Evolutionary conservation across 2,797 vertebrate species (phyloP), one percentile per base, ranked within the genome.

Genomic region (Apogon hyalosoma): DNA sequence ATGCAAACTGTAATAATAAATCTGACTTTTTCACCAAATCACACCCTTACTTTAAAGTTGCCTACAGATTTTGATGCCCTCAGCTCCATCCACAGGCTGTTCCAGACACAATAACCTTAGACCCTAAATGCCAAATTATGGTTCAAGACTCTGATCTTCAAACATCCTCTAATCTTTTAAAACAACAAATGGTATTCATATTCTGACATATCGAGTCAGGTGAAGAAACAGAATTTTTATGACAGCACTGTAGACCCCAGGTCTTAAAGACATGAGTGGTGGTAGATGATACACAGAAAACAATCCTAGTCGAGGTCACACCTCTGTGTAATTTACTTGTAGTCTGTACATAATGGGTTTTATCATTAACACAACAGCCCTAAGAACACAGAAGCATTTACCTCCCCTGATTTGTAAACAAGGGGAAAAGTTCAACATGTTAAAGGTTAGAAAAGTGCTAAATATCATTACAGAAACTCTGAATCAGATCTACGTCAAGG

Each of bases 241-340:
- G 55, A 56, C 46, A 48, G 16, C 0, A 2, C 8, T 14, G 13
- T 47, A 15, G 36, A 68, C 24, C 31, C 31, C 7, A 16, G n/a
- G 53, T 72, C 61, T 11, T 68, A 59, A 42, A 58, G 48, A 65
- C 40, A 63, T 2, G 12, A 74, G 43, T 48, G 42, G 21, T 69
- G 46, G 85, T 89, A 75, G 81, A 91, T 91, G 74, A 90, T 89
- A 90, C 86, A 92, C 90, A 78, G 75, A 82, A 75, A 80, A 69
- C 46, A 70, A 69, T 24, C 39, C 40, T 0, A 16, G 31, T 24
- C 54, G 41, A 70, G 83, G 79, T 86, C 73, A 88, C 88, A 82
- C 67, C 69, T 63, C 60, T 4, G 73, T 80, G 82, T 87, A 81
- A 83, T 83, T 69, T 66, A 81, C 69, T 70, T 82, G 77, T 72